Base-by-base conservation (phyloP, 2,113 vertebrate species). In the Lethenteron reissneri region DNA sequence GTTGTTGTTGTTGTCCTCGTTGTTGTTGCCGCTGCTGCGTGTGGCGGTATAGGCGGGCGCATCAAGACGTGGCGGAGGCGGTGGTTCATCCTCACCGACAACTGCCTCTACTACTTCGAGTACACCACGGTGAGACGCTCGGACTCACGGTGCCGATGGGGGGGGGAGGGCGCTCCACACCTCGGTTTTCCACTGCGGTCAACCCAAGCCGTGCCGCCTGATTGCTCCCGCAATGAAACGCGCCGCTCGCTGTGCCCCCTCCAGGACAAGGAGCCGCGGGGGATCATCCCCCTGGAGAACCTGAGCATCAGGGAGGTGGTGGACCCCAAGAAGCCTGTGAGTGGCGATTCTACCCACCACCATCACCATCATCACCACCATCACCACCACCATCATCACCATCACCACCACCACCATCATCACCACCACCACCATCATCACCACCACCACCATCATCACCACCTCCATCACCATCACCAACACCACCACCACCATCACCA, bases 101-200 rank as follows among this genome's bases (percentile, higher is more conserved):
- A 96, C 84, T 97, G 94, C 80, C 86, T 97, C 3, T 97, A 97
- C 82, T 97, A 97, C 85, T 97, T 97, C 17, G 94, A 97, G 75
- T 97, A 92, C 78, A 97, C 94, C 0, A 97, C 94, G 77, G 94
- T 97, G 78, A 90, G 91, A 68, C n/a, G 25, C 64, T 17, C 64
- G 8, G 64, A 68, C 11, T 8, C n/a, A 11, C 41, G 41, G 41
- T 41, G 41, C 41, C 41, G 41, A 5, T 41, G 41, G 41, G 41
- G 41, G 41, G 41, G 41, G 41, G 41, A 5, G 41, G 41, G 41
- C 41, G 41, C 41, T 41, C 41, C 3, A 41, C 41, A 41, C 41
- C 41, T 41, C 41, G 41, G 41, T 41, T 41, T 41, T 41, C 41
- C 41, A 41, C 41, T 41, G 41, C 41, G 41, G 41, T 41, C 41